Evolutionary conservation across 1,140 invertebrate species (phyloP), one percentile per base, ranked within the genome.

Genomic region (Nephila pilipes): DNA sequence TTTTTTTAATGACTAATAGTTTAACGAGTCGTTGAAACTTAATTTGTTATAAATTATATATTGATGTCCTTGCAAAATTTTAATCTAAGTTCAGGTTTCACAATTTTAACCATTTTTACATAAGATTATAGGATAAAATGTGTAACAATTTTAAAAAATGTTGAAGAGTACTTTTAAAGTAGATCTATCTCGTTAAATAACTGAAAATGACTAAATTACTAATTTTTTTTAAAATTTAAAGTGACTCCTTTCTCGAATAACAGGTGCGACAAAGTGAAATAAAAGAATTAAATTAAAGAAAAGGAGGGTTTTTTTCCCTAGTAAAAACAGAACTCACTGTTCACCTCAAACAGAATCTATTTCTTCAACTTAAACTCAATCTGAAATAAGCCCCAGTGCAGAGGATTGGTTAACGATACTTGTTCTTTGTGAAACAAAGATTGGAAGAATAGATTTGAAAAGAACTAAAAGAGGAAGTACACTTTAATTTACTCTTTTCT

Each of bases 381-480:
- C 85, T 60, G 57, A 87, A 87, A 12, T 4, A 22, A 60, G 18
- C 57, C 32, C 54, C 29, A 16, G 22, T 29, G n/a, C 46, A 29
- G 81, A 16, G 46, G 25, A 83, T 57, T 38, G 57, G 85, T 87
- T 87, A 87, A 87, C 85, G 85, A 63, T 29, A 20, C n/a, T 87
- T 63, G 57, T 87, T 75, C 60, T 87, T 36, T 54, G 29, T 75
- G 38, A 5, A 57, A 57, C 57, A 46, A 36, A 87, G 85, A 87
- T 87, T 87, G 57, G 57, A 38, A 87, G 85, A 87, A 87, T 58
- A 87, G 85, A 63, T 87, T 87, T 32, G 29, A 25, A 87, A 8
- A 12, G 85, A 87, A 87, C 29, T 12, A 32, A 54, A 2, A 87
- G 14, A 29, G 29, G 29, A 55, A 29, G 22, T 83, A 55, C 81